These are phyloP conservation scores for Varanus salvator DNA, from an alignment of 2,113 vertebrate species.

Conservation along the genomic window DNA sequence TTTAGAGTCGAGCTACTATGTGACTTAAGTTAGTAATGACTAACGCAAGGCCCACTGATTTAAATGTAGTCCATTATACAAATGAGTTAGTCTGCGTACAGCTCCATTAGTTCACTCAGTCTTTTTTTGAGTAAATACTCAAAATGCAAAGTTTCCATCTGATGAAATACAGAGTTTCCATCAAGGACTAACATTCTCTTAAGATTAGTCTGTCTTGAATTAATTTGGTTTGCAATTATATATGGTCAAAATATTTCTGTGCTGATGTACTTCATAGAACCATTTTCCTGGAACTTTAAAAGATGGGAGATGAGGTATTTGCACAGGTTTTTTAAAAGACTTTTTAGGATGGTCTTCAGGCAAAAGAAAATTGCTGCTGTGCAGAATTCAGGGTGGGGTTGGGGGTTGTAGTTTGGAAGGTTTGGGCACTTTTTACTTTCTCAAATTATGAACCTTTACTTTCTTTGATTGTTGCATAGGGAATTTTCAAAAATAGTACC, in stretches of 20 bases:
- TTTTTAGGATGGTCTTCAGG: background rate
- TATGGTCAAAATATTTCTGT: background rate
- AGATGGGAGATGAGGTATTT: background rate
- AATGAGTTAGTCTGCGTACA: background rate
- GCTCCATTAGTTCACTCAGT: slow-evolving; percentile 23
- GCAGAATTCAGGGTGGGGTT: background rate
- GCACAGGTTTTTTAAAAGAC: background rate
- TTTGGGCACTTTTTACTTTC: background rate
- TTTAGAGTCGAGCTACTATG: background rate
- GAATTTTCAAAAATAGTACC: background rate
- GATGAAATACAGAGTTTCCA: background rate
- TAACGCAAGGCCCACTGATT: background rate
- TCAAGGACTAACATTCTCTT: background rate
- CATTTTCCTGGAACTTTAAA: background rate
- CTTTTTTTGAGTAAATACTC: background rate
- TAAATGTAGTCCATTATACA: background rate
- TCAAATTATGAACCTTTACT: background rate
- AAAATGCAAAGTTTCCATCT: too few relatives aligned
- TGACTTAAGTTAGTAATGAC: background rate
- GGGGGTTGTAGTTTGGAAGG: background rate
- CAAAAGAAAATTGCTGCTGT: background rate
- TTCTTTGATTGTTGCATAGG: background rate
- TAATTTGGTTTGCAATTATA: background rate
- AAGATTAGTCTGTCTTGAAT: background rate
- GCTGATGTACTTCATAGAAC: rapidly evolving